These are phyloP conservation scores for Drosophila sulfurigaster DNA, from an alignment of 1,140 invertebrate genomes.

Conservation along the genomic window DNA sequence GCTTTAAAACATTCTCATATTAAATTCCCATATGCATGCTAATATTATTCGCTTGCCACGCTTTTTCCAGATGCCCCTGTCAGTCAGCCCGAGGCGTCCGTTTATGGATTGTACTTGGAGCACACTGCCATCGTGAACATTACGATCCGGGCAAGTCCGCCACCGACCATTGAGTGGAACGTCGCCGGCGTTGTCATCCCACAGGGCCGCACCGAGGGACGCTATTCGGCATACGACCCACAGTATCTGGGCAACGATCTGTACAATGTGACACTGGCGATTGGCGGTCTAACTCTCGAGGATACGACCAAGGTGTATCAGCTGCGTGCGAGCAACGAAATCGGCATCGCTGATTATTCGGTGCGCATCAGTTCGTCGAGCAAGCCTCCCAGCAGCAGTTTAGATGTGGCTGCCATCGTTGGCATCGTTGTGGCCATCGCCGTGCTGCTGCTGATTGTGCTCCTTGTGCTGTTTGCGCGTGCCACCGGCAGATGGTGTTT, in stretches of 20 bases:
- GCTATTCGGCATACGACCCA: conserved; percentile 74
- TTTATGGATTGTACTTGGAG: conserved; percentile 90
- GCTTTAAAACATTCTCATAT: neutral
- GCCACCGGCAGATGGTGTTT: conserved; percentile 93
- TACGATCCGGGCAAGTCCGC: conserved; percentile 89
- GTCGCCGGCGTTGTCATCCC: conserved; percentile 87
- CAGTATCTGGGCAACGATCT: conserved; percentile 87
- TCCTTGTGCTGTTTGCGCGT: conserved; percentile 90
- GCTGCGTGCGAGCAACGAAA: conserved; percentile 88
- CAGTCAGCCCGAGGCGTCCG: conserved; percentile 85
- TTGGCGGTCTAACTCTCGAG: conserved; percentile 89
- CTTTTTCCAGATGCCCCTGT: conserved; percentile 87
- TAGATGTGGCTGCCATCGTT: conserved; percentile 90
- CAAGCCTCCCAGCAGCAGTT: conserved; percentile 87
- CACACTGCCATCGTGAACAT: conserved; percentile 89
- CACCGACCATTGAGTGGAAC: conserved; percentile 88
- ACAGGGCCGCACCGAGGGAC: conserved; percentile 85
- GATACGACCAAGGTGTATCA: conserved; percentile 90
- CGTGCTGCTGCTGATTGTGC: conserved; percentile 88
- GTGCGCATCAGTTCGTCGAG: conserved; percentile 87
- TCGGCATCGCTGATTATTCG: conserved; percentile 88
- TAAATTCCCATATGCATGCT: neutral
- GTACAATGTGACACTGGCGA: conserved; percentile 88
- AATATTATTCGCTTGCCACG: neutral
- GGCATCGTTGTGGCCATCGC: conserved; percentile 90